These are phyloP conservation scores for Sarcophaga bullata DNA, from an alignment of 1,140 invertebrate species.

Conservation along the genomic window DNA sequence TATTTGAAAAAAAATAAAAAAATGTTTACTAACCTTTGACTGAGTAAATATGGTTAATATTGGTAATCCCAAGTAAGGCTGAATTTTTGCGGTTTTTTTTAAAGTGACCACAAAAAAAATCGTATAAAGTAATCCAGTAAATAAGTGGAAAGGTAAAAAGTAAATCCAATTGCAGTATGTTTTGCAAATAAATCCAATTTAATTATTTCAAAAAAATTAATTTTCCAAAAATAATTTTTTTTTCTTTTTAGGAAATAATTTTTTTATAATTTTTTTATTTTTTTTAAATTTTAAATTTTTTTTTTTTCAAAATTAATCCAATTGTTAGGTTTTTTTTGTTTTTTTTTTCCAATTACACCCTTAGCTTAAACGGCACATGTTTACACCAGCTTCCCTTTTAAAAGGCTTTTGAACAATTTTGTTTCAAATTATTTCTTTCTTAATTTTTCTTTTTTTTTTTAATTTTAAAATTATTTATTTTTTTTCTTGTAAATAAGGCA, in stretches of 20 bases:
- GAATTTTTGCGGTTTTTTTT: slow-evolving; percentile 16
- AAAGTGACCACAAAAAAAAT: background rate
- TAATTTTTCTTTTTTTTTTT: slow-evolving; percentile 16
- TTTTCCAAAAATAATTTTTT: background rate
- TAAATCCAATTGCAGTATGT: no score
- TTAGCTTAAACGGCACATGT: slow-evolving; percentile 36
- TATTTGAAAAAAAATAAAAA: no score
- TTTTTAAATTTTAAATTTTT: background rate
- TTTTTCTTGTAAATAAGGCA: background rate
- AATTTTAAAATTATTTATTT: no score
- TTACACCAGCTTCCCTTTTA: background rate
- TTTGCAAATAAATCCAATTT: no score
- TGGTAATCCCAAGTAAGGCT: background rate
- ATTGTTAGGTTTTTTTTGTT: no score
- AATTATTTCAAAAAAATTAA: no score
- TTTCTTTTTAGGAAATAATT: background rate
- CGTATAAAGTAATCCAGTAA: background rate
- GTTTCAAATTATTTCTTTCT: background rate
- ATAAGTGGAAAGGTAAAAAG: background rate
- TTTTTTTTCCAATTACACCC: background rate
- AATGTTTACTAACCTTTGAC: background rate
- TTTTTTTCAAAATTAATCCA: no score
- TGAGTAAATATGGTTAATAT: background rate
- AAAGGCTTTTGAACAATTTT: background rate
- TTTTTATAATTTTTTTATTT: background rate